These are phyloP conservation scores for Clarias fuscus DNA, from an alignment of 2,797 vertebrate genomes.

Conservation along the genomic window DNA sequence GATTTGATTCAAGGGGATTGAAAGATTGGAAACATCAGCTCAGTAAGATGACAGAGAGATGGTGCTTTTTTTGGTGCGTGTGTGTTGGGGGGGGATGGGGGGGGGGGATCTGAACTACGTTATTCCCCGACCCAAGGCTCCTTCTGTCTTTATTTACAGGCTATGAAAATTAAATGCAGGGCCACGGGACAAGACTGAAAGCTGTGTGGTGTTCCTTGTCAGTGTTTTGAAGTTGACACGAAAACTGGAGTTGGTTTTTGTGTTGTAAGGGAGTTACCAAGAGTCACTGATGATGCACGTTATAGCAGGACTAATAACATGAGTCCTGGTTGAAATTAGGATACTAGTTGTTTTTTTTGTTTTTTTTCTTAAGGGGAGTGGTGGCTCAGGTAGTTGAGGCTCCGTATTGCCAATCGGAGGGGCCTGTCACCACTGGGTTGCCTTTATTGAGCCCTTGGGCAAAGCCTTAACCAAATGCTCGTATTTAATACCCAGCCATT, in stretches of 20 bases:
- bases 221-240: neutral
- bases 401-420: no score
- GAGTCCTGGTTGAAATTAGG: neutral
- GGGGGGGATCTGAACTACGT: no score
- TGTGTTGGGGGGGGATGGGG: no score
- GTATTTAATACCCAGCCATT: no score
- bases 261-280: neutral
- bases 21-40: conserved; percentile 31
- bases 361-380: no score
- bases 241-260: neutral
- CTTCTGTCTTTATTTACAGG: no score
- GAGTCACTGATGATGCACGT: neutral
- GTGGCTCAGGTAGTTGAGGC: no score
- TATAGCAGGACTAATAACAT: neutral
- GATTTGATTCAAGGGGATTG: conserved; percentile 25
- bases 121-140: neutral
- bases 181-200: neutral
- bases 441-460: no score
- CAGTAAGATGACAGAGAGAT: conserved; percentile 29
- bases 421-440: no score
- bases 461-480: no score
- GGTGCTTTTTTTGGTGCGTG: neutral
- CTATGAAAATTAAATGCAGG: neutral
- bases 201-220: neutral
- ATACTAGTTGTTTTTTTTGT: neutral